These are phyloP conservation scores for Litocranius walleri DNA, from an alignment of 2,113 vertebrate genomes.

Conservation along the genomic window DNA sequence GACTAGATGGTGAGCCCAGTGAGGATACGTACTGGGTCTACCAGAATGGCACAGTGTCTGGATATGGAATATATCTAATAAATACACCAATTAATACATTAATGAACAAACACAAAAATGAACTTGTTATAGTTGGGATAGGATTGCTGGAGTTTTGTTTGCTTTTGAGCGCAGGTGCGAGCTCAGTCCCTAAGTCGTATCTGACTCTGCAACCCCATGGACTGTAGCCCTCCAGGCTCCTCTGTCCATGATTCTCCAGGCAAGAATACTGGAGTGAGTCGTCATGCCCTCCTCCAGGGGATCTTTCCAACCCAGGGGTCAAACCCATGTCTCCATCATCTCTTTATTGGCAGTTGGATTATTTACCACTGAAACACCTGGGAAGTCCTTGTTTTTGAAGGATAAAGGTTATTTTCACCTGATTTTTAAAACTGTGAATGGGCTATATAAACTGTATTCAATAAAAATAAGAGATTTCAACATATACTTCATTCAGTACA, in stretches of 20 bases:
- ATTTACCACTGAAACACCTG: neutral
- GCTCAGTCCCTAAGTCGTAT: neutral
- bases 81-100: neutral
- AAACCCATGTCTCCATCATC: neutral
- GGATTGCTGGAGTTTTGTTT: neutral
- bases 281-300: neutral
- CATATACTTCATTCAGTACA: neutral
- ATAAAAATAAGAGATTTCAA: neutral
- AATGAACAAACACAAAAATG: neutral
- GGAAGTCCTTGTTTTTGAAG: neutral
- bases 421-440: neutral
- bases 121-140: neutral
- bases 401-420: neutral
- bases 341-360: neutral
- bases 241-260: neutral
- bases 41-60: neutral
- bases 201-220: neutral
- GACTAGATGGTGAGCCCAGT: no score
- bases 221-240: neutral
- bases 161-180: neutral
- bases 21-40: neutral
- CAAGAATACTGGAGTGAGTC: neutral
- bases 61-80: neutral
- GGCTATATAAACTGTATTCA: neutral
- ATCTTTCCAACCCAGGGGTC: neutral